Percentiles rank a stretch among this genome's conserved stretches.
Conservation (phyloP, 2,797 vertebrate genomes). For the Jordanella pulchra region DNA sequence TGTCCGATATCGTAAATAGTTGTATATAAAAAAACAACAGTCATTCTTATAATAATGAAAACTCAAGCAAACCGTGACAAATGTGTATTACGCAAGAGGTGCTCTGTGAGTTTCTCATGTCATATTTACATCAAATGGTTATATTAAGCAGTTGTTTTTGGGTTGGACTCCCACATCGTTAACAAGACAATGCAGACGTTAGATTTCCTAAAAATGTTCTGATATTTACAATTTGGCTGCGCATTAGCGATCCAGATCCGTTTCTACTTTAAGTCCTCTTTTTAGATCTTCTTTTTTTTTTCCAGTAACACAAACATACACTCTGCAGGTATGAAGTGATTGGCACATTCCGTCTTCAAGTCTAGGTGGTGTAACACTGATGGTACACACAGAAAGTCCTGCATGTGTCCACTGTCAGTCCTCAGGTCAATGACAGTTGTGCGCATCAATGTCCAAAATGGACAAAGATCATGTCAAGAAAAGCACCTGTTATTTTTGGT, state of each 20-base stretch:
- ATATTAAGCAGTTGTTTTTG: constrained; percentile 51
- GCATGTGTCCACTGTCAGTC: constrained; percentile 33
- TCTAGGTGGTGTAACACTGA: constrained; percentile 69
- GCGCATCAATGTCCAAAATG: constrained; percentile 41
- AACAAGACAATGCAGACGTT: constrained; percentile 58
- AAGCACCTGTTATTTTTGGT: constrained; percentile 37
- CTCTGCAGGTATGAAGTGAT: constrained; percentile 52
- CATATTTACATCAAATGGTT: constrained; percentile 76
- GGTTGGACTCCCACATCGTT: constrained; percentile 56
- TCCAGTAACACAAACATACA: constrained; percentile 78
- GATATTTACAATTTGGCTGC: constrained; percentile 77
- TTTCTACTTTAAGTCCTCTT: constrained; percentile 45
- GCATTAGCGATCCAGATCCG: constrained; percentile 48
- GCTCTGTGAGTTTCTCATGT: constrained; percentile 66
- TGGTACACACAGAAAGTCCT: constrained; percentile 34
- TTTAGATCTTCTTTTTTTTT: constrained; percentile 39
- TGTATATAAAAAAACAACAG: constrained; percentile 48
- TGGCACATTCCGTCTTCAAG: constrained; percentile 70
- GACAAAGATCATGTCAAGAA: constrained; percentile 37
- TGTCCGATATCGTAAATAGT: constrained; percentile 54
- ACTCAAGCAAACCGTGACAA: constrained; percentile 76
- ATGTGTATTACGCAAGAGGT: constrained; percentile 74
- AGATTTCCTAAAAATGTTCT: constrained; percentile 39
- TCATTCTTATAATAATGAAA: constrained; percentile 60
- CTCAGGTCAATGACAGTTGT: constrained; percentile 39